Base-by-base conservation (phyloP, 2,888 invertebrate genomes). In the Reticulitermes lucifugus region DNA sequence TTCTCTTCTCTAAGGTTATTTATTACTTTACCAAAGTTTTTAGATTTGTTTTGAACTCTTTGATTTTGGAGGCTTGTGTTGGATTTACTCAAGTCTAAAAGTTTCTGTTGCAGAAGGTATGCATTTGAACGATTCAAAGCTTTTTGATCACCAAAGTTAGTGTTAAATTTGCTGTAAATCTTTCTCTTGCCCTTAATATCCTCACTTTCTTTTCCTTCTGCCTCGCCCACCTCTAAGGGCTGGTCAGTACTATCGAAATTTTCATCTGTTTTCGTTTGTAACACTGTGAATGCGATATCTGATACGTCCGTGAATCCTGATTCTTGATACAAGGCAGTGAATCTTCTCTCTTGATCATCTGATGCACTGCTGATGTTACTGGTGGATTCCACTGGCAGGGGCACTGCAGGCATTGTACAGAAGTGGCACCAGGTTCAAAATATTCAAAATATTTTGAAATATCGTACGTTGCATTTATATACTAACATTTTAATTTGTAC, bases 281-380 rank as follows among this genome's bases (percentile, higher is more conserved):
- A 83, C 71, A 85, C 83, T 5, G 85, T 85, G 71, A 85, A 85
- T 25, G 85, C 85, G 60, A 85, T 22, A 43, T 79, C 80, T 25
- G 60, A 65, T 0, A 77, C 85, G 46, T 83, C 83, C 29, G 70
- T 79, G 51, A 70, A 71, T 41, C 55, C 60, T 21, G 75, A 46
- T 77, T 77, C 82, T 29, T 83, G 41, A 21, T 65, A 70, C 12
- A 81, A n/a, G 3, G 41, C 43, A 22, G 83, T 73, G n/a, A 83
- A 59, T 83, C 75, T 75, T 83, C 75, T 73, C 10, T 81, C 81
- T 65, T 43, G 43, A n/a, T 81, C 59, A 3, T 83, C 75, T 55
- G 55, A 25, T 22, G n/a, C 29, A 51, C 35, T 51, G 14, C 75
- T 83, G 55, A 35, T 35, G 7, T 75, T 65, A 55, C 73, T 83